Conservation (phyloP, 2,888 invertebrate species). For the Meganola albula region DNA sequence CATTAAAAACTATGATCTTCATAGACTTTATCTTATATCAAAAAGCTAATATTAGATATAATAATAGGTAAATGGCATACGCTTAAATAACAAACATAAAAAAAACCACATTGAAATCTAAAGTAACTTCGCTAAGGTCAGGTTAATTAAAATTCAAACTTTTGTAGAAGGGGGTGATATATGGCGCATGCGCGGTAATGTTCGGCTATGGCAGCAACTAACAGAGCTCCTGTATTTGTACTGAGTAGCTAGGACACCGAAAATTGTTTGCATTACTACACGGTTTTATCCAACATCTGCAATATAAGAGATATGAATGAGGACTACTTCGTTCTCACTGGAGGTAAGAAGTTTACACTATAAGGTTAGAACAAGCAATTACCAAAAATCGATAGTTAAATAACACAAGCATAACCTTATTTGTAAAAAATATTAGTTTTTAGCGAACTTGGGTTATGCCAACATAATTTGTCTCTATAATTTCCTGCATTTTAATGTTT, state of each 20-base stretch:
- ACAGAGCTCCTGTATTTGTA: constrained; percentile 23
- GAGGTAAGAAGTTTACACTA: constrained; percentile 79
- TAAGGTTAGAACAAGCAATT: constrained; percentile 31
- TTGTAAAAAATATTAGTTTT: too few relatives aligned
- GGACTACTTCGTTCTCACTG: constrained; percentile 89
- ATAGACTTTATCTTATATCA: too few relatives aligned
- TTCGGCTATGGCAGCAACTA: constrained; percentile 29
- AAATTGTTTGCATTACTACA: constrained; percentile 33
- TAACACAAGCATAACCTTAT: constrained; percentile 65
- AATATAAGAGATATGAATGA: constrained; percentile 88
- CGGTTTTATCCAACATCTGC: constrained; percentile 56
- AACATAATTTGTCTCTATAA: too few relatives aligned
- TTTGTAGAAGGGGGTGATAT: constrained; percentile 31
- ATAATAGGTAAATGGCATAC: too few relatives aligned
- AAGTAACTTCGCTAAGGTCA: constrained; percentile 24
- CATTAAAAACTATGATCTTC: too few relatives aligned
- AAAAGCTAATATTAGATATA: too few relatives aligned
- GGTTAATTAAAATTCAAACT: constrained; percentile 33
- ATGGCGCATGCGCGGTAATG: constrained; percentile 44
- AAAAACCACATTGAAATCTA: constrained; percentile 1
- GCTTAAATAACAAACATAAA: too few relatives aligned
- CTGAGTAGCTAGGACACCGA: constrained; percentile 23
- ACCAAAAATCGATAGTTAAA: constrained; percentile 68
- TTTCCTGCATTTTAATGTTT: neutral
- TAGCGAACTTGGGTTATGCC: too few relatives aligned